These are phyloP conservation scores for Hesperia comma DNA, from an alignment of 2,888 invertebrate species.

Conservation along the genomic window DNA sequence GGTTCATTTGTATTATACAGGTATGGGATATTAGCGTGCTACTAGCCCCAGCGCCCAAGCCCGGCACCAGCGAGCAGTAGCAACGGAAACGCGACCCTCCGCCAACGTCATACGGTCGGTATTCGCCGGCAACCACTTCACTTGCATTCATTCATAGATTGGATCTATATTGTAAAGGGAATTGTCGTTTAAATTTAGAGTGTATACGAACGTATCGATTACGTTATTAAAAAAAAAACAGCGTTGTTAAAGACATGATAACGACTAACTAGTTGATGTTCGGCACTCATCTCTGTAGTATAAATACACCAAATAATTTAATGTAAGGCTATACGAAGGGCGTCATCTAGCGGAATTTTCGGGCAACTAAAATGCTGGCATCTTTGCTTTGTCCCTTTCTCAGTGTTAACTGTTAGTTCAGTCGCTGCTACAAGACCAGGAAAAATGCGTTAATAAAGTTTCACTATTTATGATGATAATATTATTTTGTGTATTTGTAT, in stretches of 20 bases:
- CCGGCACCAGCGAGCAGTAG: conserved; percentile 63
- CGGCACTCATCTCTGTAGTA: not conserved
- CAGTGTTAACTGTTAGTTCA: too few species aligned
- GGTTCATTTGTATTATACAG: conserved; percentile 42
- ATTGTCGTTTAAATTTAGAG: conserved; percentile 17
- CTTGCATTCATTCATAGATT: not conserved
- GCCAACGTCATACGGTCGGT: conserved; percentile 11
- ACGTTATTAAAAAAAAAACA: conserved; percentile 15
- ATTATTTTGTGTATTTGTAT: not conserved
- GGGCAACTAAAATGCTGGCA: too few species aligned
- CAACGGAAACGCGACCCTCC: conserved; percentile 22
- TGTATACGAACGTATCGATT: conserved; percentile 13
- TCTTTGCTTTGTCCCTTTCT: too few species aligned
- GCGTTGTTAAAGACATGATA: conserved; percentile 24
- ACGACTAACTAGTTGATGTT: conserved; percentile 15
- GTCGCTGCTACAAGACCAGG: too few species aligned
- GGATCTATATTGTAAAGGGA: conserved; percentile 3
- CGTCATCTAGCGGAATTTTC: not conserved
- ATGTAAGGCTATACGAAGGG: too few species aligned
- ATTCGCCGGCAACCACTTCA: not conserved
- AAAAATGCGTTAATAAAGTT: too few species aligned
- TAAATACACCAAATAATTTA: not conserved
- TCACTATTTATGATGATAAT: too few species aligned
- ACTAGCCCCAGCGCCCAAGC: conserved; percentile 68
- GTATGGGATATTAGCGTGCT: conserved; percentile 93